These are phyloP conservation scores for Tangara arthus DNA, from an alignment of 2,797 vertebrate species.

Conservation along the genomic window DNA sequence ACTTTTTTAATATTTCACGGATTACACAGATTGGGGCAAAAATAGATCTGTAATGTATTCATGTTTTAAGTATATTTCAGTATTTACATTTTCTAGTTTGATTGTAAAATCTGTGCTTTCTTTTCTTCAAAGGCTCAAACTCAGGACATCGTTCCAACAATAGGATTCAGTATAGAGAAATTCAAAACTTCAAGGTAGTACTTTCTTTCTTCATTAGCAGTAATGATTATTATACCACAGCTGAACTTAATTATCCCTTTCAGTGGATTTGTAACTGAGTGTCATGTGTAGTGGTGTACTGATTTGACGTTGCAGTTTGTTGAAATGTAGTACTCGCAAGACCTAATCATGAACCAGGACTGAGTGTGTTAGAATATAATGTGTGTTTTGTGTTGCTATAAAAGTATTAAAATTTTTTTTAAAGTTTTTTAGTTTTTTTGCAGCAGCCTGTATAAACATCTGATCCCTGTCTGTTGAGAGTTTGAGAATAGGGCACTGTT, in stretches of 20 bases:
- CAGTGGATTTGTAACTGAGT: neutral
- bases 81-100: neutral
- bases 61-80: neutral
- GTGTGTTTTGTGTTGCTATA: neutral
- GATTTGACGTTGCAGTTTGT: neutral
- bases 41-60: neutral
- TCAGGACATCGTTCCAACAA: constrained; percentile 97
- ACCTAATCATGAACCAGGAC: neutral
- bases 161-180: constrained; percentile 98
- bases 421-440: neutral
- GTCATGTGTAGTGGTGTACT: neutral
- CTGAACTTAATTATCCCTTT: neutral
- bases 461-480: neutral
- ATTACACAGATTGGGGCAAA: neutral
- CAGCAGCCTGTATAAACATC: neutral
- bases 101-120: neutral
- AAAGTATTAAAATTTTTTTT: neutral
- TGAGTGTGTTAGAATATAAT: neutral
- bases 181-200: constrained; percentile 96
- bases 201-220: neutral
- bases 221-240: neutral
- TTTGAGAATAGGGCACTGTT: neutral
- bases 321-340: neutral
- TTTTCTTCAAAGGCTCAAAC: constrained; percentile 85
- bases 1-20: neutral